Percentiles rank a stretch among this genome's conserved stretches.
phyloP scores from a whole-genome alignment of 2,888 invertebrate genomes.

The Tinea semifulvella region DNA sequence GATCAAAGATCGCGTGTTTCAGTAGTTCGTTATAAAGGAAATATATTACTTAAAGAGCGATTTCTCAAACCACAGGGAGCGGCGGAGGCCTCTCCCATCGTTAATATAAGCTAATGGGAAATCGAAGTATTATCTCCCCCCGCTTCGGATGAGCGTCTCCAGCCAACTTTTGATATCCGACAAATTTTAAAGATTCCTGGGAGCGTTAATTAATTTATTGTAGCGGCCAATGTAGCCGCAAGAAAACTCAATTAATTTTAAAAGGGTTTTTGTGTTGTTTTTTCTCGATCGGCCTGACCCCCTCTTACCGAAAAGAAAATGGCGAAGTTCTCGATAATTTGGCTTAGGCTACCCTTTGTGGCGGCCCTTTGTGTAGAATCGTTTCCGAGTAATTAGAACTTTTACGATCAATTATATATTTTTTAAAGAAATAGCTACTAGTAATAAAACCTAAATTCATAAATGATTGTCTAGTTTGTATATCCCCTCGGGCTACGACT shows the following conservation, averaged over 20 bases:
- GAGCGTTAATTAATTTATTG: slow-evolving; percentile 66
- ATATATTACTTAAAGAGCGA: slow-evolving; percentile 53
- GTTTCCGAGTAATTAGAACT: slow-evolving; percentile 52
- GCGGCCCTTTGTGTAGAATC: slow-evolving; percentile 41
- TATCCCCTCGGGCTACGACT: too few relatives aligned
- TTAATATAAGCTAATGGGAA: slow-evolving; percentile 64
- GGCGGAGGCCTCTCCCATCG: slow-evolving; percentile 48
- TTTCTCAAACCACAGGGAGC: slow-evolving; percentile 41
- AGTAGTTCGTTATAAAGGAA: slow-evolving; percentile 55
- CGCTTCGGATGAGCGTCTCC: slow-evolving; percentile 9
- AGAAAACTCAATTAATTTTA: slow-evolving; percentile 68
- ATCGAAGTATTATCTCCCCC: slow-evolving; percentile 60
- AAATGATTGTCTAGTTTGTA: too few relatives aligned
- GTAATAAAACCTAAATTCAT: too few relatives aligned
- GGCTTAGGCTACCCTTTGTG: slow-evolving; percentile 37
- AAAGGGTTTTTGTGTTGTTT: slow-evolving; percentile 67
- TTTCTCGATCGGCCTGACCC: slow-evolving; percentile 34
- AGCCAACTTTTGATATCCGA: slow-evolving; percentile 60
- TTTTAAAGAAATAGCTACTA: too few relatives aligned
- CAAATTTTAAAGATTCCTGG: slow-evolving; percentile 64
- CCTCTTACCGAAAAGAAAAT: slow-evolving; percentile 41
- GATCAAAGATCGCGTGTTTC: slow-evolving; percentile 63
- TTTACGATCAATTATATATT: slow-evolving; percentile 4
- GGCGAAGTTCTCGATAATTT: slow-evolving; percentile 46
- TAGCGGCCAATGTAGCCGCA: slow-evolving; percentile 60